Evolutionary conservation across 2,797 vertebrate genomes (phyloP), one percentile per base, ranked within the genome.

Genomic region (Gadopsis marmoratus): DNA sequence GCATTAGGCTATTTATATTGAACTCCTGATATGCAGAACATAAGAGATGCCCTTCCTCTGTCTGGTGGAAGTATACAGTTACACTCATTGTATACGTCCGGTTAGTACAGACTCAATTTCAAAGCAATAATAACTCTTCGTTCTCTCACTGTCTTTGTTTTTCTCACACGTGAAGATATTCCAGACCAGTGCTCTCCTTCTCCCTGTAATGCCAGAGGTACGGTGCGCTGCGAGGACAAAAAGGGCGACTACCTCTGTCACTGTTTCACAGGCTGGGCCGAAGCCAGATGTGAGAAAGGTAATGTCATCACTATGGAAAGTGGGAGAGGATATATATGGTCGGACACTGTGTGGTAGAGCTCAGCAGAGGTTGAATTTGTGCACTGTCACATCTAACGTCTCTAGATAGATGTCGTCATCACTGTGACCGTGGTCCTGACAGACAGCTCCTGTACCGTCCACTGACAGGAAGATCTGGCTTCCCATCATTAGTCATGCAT

Each of bases 171-270:
- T 48, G 3, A 90, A 99, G 98, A 97, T 91, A 96, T 99, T 88
- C 97, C 98, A 73, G 95, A 99, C 93, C 98, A 99, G 89, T 99
- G 98, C 88, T 97, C 96, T 51, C 96, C 98, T 0, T 94, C 95
- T 60, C 98, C 97, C 45, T 99, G 98, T 74, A 76, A 95, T 50
- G 89, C 92, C 88, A 87, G 86, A 33, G 97, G 98, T 11, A 96
- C 96, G 0, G 71, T 95, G 51, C 92, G 88, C 88, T 99, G 98
- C 0, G 95, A 97, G 86, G 98, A 99, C 94, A 94, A 96, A 87
- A 96, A 96, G 92, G 98, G 97, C 0, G 95, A 95, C 83, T 99
- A 97, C 92, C 95, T 93, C 58, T 99, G 98, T 78, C 94, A 95
- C 80, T 99, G 98, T 89, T 97, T 95, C 70, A 95, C 53, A 0